phyloP scores from a whole-genome alignment of 2,888 invertebrate genomes.

The Epirrhoe alternata region DNA sequence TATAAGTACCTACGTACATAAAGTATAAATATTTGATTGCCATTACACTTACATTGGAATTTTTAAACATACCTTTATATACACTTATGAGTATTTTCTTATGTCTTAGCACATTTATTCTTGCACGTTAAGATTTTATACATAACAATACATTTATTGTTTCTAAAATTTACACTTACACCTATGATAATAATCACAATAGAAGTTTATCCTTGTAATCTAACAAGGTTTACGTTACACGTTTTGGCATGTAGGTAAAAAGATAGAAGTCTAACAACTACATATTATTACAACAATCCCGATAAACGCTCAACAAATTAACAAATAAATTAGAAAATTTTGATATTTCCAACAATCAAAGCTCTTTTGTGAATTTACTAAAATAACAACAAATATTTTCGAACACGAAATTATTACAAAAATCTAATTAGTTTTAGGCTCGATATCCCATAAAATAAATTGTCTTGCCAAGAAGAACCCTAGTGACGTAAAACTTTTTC shows the following conservation, averaged over 20 bases:
- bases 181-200: constrained; percentile 66
- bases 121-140: constrained; percentile 53
- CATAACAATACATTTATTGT: constrained; percentile 54
- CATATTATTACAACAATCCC: constrained; percentile 17
- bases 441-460: constrained; percentile 39
- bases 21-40: constrained; percentile 61
- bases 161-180: constrained; percentile 54
- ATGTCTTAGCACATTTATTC: constrained; percentile 36
- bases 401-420: constrained; percentile 34
- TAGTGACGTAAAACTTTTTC: constrained; percentile 66
- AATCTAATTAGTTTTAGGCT: constrained; percentile 24
- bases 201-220: constrained; percentile 51
- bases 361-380: constrained; percentile 11
- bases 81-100: constrained; percentile 30
- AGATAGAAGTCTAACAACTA: constrained; percentile 17
- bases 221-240: constrained; percentile 58
- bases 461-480: constrained; percentile 50
- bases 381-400: constrained; percentile 16
- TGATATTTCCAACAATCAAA: constrained; percentile 20
- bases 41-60: constrained; percentile 38
- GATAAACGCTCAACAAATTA: constrained; percentile 21
- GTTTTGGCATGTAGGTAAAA: constrained; percentile 43
- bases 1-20: constrained; percentile 48
- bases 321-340: constrained; percentile 10
- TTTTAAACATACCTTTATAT: constrained; percentile 34